Evolutionary conservation across 2,888 invertebrate species (phyloP), one percentile per base, ranked within the genome.

Genomic region (Entomobrya proxima): DNA sequence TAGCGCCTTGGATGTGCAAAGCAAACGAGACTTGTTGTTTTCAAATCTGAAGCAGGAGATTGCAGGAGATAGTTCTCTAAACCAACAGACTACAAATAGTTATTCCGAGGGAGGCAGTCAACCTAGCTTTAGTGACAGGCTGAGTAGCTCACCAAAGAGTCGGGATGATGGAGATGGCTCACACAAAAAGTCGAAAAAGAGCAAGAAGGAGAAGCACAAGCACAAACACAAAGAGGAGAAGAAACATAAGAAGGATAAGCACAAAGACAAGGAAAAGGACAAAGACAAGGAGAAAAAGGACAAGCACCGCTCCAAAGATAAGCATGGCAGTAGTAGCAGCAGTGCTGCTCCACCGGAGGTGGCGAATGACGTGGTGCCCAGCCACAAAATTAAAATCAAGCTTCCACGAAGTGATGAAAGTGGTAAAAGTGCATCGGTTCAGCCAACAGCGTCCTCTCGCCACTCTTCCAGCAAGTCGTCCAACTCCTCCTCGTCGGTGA

Each of bases 121-220:
- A 40, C 24, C 40, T 18, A 78, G 79, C 67, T 78, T 82, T 78
- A 79, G 74, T 86, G 86, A 83, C 78, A 47, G 83, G 83, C 78
- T 79, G 75, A 86, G 83, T 80, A 84, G 44, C 55, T 84, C 86
- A 58, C 86, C 84, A 30, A 77, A 69, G 35, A n/a, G n/a, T n/a
- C 44, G 47, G 32, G 77, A 83, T n/a, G 85, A 85, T 9, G 86
- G 74, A 0, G 86, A 88, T 0, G 86, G 84, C 77, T 87, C 69
- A 55, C 87, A 72, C 72, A 86, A 74, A 40, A 88, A 86, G 18
- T 67, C 80, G 4, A 87, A 86, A 37, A 88, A 88, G 77, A 86
- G 77, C 64, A 88, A 89, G 78, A 87, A 89, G 74, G 85, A 89
- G 52, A 88, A 89, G 47, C 88, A 89, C 47, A 88, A 88, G 67